Conservation (phyloP, 1,140 invertebrate genomes). For the Steinernema feltiae region DNA sequence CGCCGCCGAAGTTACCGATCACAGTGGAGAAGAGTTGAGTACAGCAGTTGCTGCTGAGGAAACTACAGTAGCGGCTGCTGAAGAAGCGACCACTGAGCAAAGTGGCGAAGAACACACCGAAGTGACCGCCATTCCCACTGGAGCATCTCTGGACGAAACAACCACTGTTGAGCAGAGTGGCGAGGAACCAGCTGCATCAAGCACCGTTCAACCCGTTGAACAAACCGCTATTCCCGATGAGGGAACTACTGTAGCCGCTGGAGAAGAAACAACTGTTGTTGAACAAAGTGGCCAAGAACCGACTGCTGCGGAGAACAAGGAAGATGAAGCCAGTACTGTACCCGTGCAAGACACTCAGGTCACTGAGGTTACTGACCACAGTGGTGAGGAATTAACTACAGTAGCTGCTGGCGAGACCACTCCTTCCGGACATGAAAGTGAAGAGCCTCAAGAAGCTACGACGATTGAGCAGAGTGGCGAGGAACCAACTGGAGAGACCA, state of each 20-base stretch:
- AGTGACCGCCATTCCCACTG: too few relatives aligned
- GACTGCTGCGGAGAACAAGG: neutral
- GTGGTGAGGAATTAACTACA: neutral
- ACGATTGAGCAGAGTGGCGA: neutral
- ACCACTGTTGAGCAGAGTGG: slow-evolving; percentile 16
- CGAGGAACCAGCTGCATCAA: neutral
- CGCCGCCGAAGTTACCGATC: neutral
- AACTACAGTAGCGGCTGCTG: neutral
- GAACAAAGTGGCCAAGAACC: neutral
- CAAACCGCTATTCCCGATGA: neutral
- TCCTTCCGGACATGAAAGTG: too few relatives aligned
- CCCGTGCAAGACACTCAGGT: neutral
- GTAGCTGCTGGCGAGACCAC: neutral
- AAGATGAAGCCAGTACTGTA: neutral
- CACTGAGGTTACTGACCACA: neutral
- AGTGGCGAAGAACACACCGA: slow-evolving; percentile 9
- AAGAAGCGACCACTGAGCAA: neutral
- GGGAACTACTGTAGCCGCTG: slow-evolving; percentile 7
- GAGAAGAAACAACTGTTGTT: neutral
- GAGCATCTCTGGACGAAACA: slow-evolving; percentile 8
- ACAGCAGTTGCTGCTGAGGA: neutral
- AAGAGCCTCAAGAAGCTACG: neutral
- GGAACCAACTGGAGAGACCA: neutral
- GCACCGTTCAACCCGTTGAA: neutral
- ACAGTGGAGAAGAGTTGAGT: neutral